Evolutionary conservation across 2,888 invertebrate genomes (phyloP).

Genomic region (Stenodema calcarata): DNA sequence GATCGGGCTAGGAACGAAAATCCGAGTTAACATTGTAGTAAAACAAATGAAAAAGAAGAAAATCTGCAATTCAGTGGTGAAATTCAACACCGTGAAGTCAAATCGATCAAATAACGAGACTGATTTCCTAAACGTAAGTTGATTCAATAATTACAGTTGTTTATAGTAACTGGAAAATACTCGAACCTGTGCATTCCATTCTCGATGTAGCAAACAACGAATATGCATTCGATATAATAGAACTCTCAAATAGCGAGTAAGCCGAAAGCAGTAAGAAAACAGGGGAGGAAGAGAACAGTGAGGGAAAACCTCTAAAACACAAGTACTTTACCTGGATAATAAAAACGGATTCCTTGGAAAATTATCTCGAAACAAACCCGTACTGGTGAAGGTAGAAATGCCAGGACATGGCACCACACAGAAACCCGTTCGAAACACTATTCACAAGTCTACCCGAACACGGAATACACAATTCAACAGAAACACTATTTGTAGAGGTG

Average conservation of each 20-base stretch:
- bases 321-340: conserved; percentile 24
- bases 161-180: conserved; percentile 9
- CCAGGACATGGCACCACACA: conserved; percentile 46
- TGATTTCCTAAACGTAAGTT: not conserved
- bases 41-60: not conserved
- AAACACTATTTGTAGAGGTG: not conserved
- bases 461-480: not conserved
- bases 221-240: not conserved
- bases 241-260: not conserved
- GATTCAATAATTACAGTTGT: not conserved
- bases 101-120: not conserved
- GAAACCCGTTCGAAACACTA: conserved; percentile 19
- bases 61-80: not conserved
- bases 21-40: conserved; percentile 4
- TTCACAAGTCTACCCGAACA: not conserved
- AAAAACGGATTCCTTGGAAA: conserved; percentile 26
- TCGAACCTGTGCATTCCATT: conserved; percentile 24
- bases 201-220: not conserved
- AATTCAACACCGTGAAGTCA: not conserved
- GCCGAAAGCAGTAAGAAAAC: not conserved
- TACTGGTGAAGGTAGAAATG: conserved; percentile 43
- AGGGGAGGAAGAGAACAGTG: not conserved
- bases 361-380: conserved; percentile 47
- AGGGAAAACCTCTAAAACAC: not conserved
- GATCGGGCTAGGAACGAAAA: conserved; percentile 35